These are phyloP conservation scores for Temnothorax ravouxi DNA, from an alignment of 2,888 invertebrate genomes.

Conservation along the genomic window DNA sequence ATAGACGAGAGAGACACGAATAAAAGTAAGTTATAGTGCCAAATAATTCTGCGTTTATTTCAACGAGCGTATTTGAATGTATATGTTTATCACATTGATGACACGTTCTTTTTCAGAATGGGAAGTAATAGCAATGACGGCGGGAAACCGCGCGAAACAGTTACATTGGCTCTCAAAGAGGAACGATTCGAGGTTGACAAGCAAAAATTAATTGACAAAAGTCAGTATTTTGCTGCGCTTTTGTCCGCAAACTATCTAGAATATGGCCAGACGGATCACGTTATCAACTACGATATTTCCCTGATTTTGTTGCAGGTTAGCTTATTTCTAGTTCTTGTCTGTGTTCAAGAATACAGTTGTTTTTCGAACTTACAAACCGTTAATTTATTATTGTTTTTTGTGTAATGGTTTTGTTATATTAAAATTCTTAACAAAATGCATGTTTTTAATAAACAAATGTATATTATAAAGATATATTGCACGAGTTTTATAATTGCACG, in stretches of 20 bases:
- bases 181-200: slow-evolving; percentile 65
- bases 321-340: slow-evolving; percentile 24
- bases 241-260: slow-evolving; percentile 67
- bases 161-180: not conserved
- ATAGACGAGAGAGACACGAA: not conserved
- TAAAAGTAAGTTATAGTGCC: not conserved
- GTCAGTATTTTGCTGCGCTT: slow-evolving; percentile 78
- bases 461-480: no score
- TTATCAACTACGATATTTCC: slow-evolving; percentile 59
- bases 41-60: not conserved
- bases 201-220: slow-evolving; percentile 71
- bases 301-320: slow-evolving; percentile 75
- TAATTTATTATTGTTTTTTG: no score
- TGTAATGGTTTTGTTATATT: no score
- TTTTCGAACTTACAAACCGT: no score
- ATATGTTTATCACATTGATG: not conserved
- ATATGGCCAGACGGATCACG: not conserved
- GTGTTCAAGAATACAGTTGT: not conserved
- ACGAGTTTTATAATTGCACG: accelerated
- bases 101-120: not conserved
- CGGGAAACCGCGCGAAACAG: not conserved
- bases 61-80: not conserved
- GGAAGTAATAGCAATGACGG: not conserved
- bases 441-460: no score
- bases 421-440: not conserved